Evolutionary conservation across 2,113 vertebrate species (phyloP), one percentile per base, ranked within the genome.

Genomic region (Chamaetylas fuelleborni): DNA sequence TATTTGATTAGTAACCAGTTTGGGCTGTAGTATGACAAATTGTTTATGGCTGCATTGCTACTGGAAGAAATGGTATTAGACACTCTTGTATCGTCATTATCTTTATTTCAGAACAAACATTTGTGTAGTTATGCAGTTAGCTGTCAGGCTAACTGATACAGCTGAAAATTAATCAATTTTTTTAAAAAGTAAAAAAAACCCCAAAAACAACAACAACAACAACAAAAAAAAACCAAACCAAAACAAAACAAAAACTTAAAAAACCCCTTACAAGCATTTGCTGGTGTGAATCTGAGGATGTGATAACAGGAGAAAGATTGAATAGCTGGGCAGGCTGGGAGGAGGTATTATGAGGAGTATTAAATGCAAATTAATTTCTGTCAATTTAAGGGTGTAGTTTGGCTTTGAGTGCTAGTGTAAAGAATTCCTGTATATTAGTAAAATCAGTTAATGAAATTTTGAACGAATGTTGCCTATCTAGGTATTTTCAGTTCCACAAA

Each of bases 1-100:
- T 88, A 62, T 92, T 90, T 80, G 62, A 53, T 95, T 88, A 86
- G 45, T 88, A 94, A 67, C 61, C 45, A 47, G 42, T 69, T 77
- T 69, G 71, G 66, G 50, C 92, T 92, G 57, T 20, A 64, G 66
- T 25, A 23, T 82, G 50, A 86, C 58, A 62, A 76, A 91, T 54
- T 53, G 34, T 77, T 83, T 84, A 36, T 91, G 61, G 24, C n/a
- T 65, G 31, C 17, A 23, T 56, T 51, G 50, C 69, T 58, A 25
- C 77, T 81, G 64, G 51, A 70, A 78, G 64, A 70, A 81, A 33
- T 2, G 0, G 20, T 50, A 12, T 70, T 73, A 50, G 47, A 65
- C 23, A 73, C 23, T 58, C 36, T 42, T 3, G 1, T 69, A 34
- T 82, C 48, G 19, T 71, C 26, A 13, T 36, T 2, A 2, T 26